Evolutionary conservation across 2,113 vertebrate species (phyloP), one percentile per base, ranked within the genome.

Genomic region (Dicentrarchus labrax): DNA sequence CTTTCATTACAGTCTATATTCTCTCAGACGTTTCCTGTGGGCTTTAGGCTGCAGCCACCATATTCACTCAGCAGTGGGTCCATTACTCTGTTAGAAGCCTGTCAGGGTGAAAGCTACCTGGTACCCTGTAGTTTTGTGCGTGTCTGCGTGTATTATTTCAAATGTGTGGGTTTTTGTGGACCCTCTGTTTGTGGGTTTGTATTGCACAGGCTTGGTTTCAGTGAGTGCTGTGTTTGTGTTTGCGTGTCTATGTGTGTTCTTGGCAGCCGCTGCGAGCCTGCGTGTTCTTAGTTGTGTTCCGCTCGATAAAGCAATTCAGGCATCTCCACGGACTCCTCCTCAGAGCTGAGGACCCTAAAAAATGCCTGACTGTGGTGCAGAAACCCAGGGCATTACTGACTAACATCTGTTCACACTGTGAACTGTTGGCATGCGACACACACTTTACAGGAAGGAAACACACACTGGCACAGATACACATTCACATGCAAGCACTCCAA

Each of bases 381-480:
- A 90, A 90, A 91, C 88, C 85, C 36, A 77, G 83, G 81, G 88
- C 83, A 92, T 80, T 90, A 92, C 82, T 83, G 80, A 86, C 80
- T 83, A 96, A 92, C 94, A 94, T 96, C 92, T 97, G 94, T 95
- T 97, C 95, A 88, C 93, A 93, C 94, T 94, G 93, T 91, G 80
- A 95, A 89, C 92, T 77, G 85, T 85, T 90, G 88, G 91, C 91
- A 88, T 86, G 90, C 79, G 47, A 85, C 85, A 88, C 78, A 85
- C 86, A 71, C 74, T 85, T 89, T 87, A 75, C 73, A 84, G 70
- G 73, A 75, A 57, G 51, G 79, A 79, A 84, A 75, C 69, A 50
- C 80, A 72, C 80, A 60, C 76, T 39, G 51, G 51, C 56, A 66
- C 61, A 67, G 76, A 79, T 30, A 76, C 66, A 83, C 82, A 70